Evolutionary conservation across 2,113 vertebrate species (phyloP), one percentile per base, ranked within the genome.

Genomic region (Tetrao urogallus): DNA sequence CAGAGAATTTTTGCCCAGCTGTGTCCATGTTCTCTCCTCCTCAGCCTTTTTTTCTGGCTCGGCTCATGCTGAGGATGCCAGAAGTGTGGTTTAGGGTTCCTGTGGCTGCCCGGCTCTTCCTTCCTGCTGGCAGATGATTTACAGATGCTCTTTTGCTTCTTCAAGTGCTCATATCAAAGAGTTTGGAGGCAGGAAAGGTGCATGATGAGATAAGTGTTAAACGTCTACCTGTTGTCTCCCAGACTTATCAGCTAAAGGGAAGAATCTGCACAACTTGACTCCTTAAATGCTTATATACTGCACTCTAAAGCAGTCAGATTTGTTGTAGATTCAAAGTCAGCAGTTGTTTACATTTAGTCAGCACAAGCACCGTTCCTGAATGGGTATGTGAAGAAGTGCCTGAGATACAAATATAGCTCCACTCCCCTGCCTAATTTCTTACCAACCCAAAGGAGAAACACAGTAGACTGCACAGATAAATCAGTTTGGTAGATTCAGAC

Each of bases 111-210:
- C 42, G 60, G 4, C 34, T 88, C 82, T 88, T 91, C 60, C 75
- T 92, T 73, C 56, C 56, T 88, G 45, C 50, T n/a, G 64, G 47
- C 0, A 0, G 50, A 79, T 81, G 82, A 71, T 88, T 86, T 89
- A 65, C 52, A 74, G 69, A 67, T 88, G 73, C 61, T 88, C 70
- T 65, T 93, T 91, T 75, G 38, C 65, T 83, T 91, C 84, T n/a
- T 82, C 60, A 60, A 76, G 64, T 82, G 76, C 82, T 92, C 13
- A 1, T 77, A 52, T 77, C 71, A 90, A 81, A 95, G 52, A 57
- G n/a, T 5, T 6, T 21, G 30, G 22, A 80, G 67, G 73, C 90
- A 18, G 34, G 42, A 74, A 77, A 70, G 57, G 34, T 83, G 43
- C 0, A 0, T 5, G 24, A 70, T 79, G 60, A 42, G 22, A 75